Conservation (phyloP, 2,797 vertebrate genomes). For the Brotula barbata region DNA sequence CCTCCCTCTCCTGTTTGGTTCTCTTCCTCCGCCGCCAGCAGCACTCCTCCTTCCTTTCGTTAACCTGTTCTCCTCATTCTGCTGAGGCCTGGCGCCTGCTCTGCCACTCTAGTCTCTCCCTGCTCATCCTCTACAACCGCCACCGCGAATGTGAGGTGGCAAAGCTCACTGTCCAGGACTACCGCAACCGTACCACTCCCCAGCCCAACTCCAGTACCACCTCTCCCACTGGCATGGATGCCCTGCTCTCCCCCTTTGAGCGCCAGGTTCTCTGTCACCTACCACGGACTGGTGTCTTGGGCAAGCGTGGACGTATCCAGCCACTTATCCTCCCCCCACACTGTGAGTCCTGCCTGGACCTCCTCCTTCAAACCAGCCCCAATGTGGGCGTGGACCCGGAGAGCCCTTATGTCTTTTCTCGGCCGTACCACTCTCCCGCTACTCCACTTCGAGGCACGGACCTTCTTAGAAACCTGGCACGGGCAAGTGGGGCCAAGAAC, state of each 20-base stretch:
- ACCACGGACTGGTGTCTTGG: conserved; percentile 76
- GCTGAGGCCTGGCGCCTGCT: conserved; percentile 82
- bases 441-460: conserved; percentile 81
- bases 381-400: conserved; percentile 81
- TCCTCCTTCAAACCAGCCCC: conserved; percentile 80
- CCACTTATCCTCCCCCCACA: conserved; percentile 80
- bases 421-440: conserved; percentile 82
- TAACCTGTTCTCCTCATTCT: conserved; percentile 75
- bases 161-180: conserved; percentile 81
- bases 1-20: conserved; percentile 81
- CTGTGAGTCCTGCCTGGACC: conserved; percentile 79
- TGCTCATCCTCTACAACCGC: conserved; percentile 84
- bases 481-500: conserved; percentile 79
- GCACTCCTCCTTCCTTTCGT: conserved; percentile 77
- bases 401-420: conserved; percentile 82
- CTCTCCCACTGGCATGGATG: conserved; percentile 68
- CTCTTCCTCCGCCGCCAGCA: conserved; percentile 79
- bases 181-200: conserved; percentile 67
- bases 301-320: conserved; percentile 80
- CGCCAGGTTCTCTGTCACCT: conserved; percentile 77
- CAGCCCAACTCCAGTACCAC: conserved; percentile 19
- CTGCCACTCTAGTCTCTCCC: conserved; percentile 82
- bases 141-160: conserved; percentile 83
- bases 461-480: conserved; percentile 81
- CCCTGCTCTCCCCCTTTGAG: conserved; percentile 79